phyloP scores from a whole-genome alignment of 2,888 invertebrate genomes.

The Melinopterus prodromus region DNA sequence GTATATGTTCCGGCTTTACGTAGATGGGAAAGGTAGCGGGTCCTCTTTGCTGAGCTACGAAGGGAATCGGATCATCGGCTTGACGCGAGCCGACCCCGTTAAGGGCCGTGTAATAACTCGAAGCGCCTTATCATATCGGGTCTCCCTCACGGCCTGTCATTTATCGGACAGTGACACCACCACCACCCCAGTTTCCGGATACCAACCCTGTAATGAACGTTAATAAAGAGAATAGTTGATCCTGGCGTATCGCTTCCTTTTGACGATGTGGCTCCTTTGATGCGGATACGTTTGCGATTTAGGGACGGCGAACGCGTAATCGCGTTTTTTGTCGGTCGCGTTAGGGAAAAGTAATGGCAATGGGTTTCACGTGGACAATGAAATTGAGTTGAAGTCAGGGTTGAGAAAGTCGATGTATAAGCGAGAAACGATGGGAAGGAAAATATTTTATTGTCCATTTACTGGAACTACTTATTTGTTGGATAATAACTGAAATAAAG shows the following conservation, averaged over 20 bases:
- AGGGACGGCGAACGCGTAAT: neutral
- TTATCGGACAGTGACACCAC: neutral
- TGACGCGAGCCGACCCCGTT: neutral
- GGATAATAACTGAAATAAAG: too few species aligned
- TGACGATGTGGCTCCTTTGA: neutral
- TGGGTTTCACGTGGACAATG: neutral
- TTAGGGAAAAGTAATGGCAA: neutral
- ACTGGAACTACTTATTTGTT: too few species aligned
- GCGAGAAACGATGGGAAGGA: too few species aligned
- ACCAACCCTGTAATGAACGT: neutral
- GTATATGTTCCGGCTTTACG: neutral
- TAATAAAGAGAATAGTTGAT: slow-evolving; percentile 4
- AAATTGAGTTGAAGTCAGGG: too few species aligned
- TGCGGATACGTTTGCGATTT: neutral
- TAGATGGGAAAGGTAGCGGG: neutral
- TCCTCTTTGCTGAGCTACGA: neutral
- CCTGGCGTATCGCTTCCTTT: neutral
- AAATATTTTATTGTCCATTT: too few species aligned
- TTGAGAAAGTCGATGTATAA: too few species aligned
- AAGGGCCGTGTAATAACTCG: slow-evolving; percentile 4
- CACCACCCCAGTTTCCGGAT: neutral
- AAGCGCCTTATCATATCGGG: neutral
- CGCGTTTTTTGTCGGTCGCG: neutral
- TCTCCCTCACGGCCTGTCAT: neutral
- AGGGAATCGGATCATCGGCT: neutral